Conservation (phyloP, 2,888 invertebrate species). For the Apodemia zela region DNA sequence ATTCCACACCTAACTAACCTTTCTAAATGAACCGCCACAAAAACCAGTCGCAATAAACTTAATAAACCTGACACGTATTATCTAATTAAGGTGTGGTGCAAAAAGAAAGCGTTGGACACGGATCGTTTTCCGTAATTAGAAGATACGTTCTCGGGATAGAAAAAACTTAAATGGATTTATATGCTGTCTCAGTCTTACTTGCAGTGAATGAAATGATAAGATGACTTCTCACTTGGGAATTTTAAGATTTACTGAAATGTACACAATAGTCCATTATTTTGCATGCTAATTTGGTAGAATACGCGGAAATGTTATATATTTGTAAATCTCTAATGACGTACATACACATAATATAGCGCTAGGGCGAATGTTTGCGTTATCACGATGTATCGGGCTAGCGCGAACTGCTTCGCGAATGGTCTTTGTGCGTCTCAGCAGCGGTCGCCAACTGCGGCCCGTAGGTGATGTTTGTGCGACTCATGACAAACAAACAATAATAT, state of each 20-base stretch:
- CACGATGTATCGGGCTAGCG: too few species aligned
- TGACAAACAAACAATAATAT: too few species aligned
- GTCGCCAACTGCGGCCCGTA: too few species aligned
- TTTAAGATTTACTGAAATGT: background rate
- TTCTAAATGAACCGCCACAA: slow-evolving; percentile 16
- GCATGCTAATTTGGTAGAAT: too few species aligned
- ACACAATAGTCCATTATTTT: too few species aligned
- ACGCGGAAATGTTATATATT: too few species aligned
- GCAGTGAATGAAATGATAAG: background rate
- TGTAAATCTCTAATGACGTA: too few species aligned
- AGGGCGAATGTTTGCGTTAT: too few species aligned
- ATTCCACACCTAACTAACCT: slow-evolving; percentile 13
- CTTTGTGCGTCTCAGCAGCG: too few species aligned
- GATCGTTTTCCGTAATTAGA: slow-evolving; percentile 53
- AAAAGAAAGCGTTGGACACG: slow-evolving; percentile 32
- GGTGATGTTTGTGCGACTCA: too few species aligned
- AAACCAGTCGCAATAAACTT: slow-evolving; percentile 26
- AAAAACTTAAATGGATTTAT: slow-evolving; percentile 47
- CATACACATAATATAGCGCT: too few species aligned
- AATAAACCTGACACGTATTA: slow-evolving; percentile 30
- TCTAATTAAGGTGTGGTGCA: slow-evolving; percentile 28
- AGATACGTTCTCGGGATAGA: slow-evolving; percentile 50
- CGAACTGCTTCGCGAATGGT: too few species aligned
- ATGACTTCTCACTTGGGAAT: background rate
- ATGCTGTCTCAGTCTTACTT: background rate